These are phyloP conservation scores for Dermolepida albohirtum DNA, from an alignment of 2,888 invertebrate species.

Conservation along the genomic window DNA sequence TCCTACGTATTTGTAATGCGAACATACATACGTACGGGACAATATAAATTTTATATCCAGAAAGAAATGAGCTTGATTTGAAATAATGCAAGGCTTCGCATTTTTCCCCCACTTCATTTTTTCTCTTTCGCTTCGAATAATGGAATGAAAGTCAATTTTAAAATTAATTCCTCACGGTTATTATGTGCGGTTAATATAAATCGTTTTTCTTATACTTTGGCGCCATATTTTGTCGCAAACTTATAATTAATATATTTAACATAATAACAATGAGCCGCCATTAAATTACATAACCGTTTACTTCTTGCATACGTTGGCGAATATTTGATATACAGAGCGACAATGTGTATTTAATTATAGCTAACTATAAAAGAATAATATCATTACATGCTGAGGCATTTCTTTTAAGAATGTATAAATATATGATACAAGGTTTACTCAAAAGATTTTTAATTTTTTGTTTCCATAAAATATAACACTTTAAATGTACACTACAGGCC, in stretches of 20 bases:
- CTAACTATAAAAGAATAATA: too few species aligned
- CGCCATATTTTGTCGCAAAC: slow-evolving; percentile 22
- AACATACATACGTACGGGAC: background rate
- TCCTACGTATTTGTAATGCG: background rate
- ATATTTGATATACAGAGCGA: too few species aligned
- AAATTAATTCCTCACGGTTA: slow-evolving; percentile 27
- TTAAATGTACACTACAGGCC: too few species aligned
- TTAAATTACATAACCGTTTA: slow-evolving; percentile 17
- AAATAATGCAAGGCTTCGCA: slow-evolving; percentile 18
- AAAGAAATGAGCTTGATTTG: background rate
- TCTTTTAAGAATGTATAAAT: too few species aligned
- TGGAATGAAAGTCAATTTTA: slow-evolving; percentile 30
- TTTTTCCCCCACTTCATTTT: background rate
- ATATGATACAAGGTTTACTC: too few species aligned
- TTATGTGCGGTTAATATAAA: slow-evolving; percentile 16
- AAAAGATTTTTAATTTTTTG: too few species aligned
- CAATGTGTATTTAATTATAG: too few species aligned
- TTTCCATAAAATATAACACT: too few species aligned
- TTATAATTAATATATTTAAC: slow-evolving; percentile 29
- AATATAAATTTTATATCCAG: background rate
- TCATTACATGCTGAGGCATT: too few species aligned
- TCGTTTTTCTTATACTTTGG: slow-evolving; percentile 19
- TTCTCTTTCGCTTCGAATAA: background rate
- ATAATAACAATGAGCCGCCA: slow-evolving; percentile 6
- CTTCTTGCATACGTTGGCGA: too few species aligned